These are phyloP conservation scores for Perithous albicinctus DNA, from an alignment of 2,888 invertebrate genomes.

Conservation along the genomic window DNA sequence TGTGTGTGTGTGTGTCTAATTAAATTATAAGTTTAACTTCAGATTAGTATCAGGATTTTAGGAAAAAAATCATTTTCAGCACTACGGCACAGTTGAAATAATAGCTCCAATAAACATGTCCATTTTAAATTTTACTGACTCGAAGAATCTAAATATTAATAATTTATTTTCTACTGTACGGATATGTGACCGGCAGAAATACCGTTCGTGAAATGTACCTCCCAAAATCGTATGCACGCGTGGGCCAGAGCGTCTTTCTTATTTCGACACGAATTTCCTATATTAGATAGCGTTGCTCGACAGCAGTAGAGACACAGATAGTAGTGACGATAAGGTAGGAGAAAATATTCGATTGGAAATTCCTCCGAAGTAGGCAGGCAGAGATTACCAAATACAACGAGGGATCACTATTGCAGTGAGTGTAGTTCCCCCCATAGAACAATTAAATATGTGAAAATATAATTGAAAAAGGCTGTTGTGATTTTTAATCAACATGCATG, in stretches of 20 bases:
- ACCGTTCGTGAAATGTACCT: conserved; percentile 41
- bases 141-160: background rate
- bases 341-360: conserved; percentile 23
- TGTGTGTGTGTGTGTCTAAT: too few species aligned
- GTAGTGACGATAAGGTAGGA: background rate
- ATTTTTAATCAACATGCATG: too few species aligned
- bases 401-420: background rate
- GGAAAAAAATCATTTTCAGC: too few species aligned
- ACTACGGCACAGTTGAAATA: too few species aligned
- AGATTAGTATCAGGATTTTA: too few species aligned
- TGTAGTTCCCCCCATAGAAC: too few species aligned
- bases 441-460: too few species aligned
- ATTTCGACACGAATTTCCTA: conserved; percentile 24
- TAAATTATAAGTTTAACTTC: too few species aligned
- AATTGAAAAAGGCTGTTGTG: too few species aligned
- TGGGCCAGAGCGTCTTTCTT: background rate
- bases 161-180: background rate
- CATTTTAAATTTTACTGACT: background rate
- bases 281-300: background rate
- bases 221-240: background rate
- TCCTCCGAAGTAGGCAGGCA: background rate
- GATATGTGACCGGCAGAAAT: conserved; percentile 19
- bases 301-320: background rate
- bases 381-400: background rate
- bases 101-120: background rate